Conservation (phyloP, 2,888 invertebrate genomes). For the Ashinkailepas kermadecensis region DNA sequence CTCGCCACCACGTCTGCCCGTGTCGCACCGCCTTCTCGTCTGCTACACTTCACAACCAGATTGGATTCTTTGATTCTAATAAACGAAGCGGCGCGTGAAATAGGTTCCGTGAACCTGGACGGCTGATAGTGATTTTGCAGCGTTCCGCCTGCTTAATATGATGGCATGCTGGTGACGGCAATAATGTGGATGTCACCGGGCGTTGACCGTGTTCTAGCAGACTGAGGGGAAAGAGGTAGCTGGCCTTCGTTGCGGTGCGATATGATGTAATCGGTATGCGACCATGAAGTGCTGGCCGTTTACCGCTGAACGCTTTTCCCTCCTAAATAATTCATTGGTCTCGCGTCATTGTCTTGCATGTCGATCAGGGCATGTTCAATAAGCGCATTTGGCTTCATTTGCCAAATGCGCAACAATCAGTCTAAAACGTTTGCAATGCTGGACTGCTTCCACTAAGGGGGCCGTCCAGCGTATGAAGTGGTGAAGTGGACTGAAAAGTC, state of each 20-base stretch:
- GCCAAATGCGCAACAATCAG: too few relatives aligned
- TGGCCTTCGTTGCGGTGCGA: neutral
- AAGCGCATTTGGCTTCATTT: too few relatives aligned
- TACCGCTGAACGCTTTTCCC: neutral
- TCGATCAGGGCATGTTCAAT: too few relatives aligned
- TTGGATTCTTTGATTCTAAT: slow-evolving; percentile 21
- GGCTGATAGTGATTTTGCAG: neutral
- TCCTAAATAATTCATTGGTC: neutral
- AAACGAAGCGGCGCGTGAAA: slow-evolving; percentile 16
- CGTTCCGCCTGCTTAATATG: neutral
- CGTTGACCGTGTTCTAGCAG: neutral
- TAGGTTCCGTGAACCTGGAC: neutral
- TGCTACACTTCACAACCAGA: neutral
- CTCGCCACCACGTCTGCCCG: neutral
- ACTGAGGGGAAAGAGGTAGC: neutral
- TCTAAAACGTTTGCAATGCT: too few relatives aligned
- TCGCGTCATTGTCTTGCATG: neutral
- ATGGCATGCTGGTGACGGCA: neutral
- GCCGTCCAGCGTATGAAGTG: too few relatives aligned
- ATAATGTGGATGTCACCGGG: neutral
- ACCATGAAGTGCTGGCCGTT: neutral
- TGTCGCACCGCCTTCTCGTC: neutral
- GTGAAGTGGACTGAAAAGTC: too few relatives aligned
- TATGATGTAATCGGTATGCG: neutral
- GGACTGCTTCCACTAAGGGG: too few relatives aligned